phyloP scores from a whole-genome alignment of 1,140 invertebrate genomes.

The Oryzaephilus surinamensis region DNA sequence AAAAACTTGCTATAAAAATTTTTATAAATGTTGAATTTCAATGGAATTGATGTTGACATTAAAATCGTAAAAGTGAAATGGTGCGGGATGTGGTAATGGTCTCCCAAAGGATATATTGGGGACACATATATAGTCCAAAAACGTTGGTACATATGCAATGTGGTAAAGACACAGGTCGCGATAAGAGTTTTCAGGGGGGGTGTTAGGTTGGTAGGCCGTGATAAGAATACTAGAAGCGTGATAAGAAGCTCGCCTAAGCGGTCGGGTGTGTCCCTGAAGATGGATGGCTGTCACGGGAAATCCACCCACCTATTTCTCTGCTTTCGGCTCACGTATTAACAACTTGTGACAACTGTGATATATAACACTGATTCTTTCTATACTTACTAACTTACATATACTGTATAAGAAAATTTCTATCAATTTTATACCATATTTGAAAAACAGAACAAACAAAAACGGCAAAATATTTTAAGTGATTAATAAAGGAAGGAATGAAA shows the following conservation, averaged over 20 bases:
- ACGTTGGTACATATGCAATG: conserved; percentile 15
- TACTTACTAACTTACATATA: too few relatives aligned
- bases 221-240: conserved; percentile 35
- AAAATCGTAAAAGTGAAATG: too few relatives aligned
- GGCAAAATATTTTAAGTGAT: too few relatives aligned
- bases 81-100: conserved; percentile 21
- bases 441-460: too few relatives aligned
- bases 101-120: conserved; percentile 21
- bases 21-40: too few relatives aligned
- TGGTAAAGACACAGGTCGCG: conserved; percentile 29
- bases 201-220: conserved; percentile 28
- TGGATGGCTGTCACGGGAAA: conserved; percentile 37
- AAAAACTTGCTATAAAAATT: too few relatives aligned
- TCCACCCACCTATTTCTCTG: conserved; percentile 29
- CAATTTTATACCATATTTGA: too few relatives aligned
- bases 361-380: conserved; percentile 33
- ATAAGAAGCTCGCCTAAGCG: conserved; percentile 32
- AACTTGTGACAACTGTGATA: conserved; percentile 37
- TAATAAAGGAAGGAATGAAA: conserved; percentile 20
- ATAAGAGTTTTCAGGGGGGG: conserved; percentile 30
- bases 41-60: too few relatives aligned
- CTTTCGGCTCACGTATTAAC: conserved; percentile 34
- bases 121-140: conserved; percentile 24
- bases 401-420: too few relatives aligned
- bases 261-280: conserved; percentile 35